Evolutionary conservation across 2,113 vertebrate genomes (phyloP).

Genomic region (Petrocephalus zakoni): DNA sequence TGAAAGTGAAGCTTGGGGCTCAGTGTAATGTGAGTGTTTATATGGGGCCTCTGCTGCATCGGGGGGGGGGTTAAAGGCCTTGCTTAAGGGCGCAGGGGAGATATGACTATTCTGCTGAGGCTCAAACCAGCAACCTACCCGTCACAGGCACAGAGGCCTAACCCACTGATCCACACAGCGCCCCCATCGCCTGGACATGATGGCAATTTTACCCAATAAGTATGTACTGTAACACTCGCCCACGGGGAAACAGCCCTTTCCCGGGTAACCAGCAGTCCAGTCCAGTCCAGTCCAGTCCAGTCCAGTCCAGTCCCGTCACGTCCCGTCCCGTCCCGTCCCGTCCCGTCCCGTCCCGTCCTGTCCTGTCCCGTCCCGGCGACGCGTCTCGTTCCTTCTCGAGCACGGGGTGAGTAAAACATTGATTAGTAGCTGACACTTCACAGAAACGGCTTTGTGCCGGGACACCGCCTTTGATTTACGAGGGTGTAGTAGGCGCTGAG

Average conservation of each 20-base stretch:
- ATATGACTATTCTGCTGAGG: neutral
- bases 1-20: neutral
- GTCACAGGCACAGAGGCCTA: neutral
- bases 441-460: neutral
- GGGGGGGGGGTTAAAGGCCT: neutral
- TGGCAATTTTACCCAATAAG: neutral
- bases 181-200: neutral
- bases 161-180: neutral
- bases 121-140: neutral
- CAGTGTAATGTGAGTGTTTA: neutral
- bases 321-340: neutral
- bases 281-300: too few relatives aligned
- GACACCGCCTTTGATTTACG: neutral
- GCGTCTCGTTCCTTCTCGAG: neutral
- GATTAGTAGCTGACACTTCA: neutral
- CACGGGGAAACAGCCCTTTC: neutral
- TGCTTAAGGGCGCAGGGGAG: neutral
- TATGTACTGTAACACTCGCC: neutral
- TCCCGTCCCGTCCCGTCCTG: neutral
- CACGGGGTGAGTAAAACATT: neutral
- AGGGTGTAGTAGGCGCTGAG: too few relatives aligned
- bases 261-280: neutral
- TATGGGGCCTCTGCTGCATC: neutral
- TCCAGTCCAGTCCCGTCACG: too few relatives aligned
- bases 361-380: neutral